phyloP scores from a whole-genome alignment of 2,888 invertebrate genomes.

The Morpho helenor region DNA sequence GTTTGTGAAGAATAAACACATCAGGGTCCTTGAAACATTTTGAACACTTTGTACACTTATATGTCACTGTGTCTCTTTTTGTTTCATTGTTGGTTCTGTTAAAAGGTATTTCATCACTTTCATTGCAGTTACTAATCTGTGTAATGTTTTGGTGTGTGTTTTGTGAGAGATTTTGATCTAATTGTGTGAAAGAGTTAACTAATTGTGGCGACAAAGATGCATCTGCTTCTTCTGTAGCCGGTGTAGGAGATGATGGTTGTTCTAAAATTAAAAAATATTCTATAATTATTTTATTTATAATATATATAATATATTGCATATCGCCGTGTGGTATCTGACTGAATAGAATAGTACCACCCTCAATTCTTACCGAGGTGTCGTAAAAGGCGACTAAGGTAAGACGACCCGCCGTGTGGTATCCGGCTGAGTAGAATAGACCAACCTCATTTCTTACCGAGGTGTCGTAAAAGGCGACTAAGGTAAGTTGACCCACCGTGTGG shows the following conservation, averaged over 20 bases:
- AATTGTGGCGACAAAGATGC: slow-evolving; percentile 9
- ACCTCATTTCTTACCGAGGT: too few species aligned
- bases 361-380: too few species aligned
- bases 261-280: slow-evolving; percentile 9
- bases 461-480: too few species aligned
- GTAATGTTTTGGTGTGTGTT: neutral
- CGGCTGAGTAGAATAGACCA: too few species aligned
- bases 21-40: slow-evolving; percentile 72
- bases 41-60: slow-evolving; percentile 55
- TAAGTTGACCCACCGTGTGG: too few species aligned
- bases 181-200: slow-evolving; percentile 16
- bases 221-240: slow-evolving; percentile 21
- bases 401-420: too few species aligned
- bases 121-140: slow-evolving; percentile 6
- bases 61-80: slow-evolving; percentile 41
- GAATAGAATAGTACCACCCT: too few species aligned
- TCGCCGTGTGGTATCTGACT: too few species aligned
- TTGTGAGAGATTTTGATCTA: slow-evolving; percentile 12
- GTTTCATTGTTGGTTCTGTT: slow-evolving; percentile 7
- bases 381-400: too few species aligned
- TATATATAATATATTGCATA: too few species aligned
- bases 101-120: neutral
- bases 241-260: slow-evolving; percentile 5
- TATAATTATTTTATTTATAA: neutral
- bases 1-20: slow-evolving; percentile 55